Evolutionary conservation across 2,797 vertebrate species (phyloP), one percentile per base, ranked within the genome.

Genomic region (Pipistrellus pipistrellus): DNA sequence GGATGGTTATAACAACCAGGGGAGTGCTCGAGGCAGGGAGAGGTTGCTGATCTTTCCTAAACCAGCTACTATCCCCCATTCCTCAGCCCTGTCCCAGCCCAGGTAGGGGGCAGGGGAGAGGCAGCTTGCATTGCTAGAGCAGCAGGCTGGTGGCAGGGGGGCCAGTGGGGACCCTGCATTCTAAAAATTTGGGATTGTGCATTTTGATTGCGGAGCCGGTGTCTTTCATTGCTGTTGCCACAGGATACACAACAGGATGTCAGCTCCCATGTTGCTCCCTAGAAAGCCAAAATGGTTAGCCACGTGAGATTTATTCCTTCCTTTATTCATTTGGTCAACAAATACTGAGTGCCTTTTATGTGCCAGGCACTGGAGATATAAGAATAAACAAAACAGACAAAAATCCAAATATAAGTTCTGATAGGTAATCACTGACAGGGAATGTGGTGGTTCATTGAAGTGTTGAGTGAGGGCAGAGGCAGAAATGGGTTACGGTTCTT

Each of bases 341-440:
- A 57, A 82, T 10, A n/a, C 4, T 27, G 41, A 83, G 46, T 44
- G 32, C 53, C 46, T 87, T 82, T 68, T 27, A 57, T 51, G 73
- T 66, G 27, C 72, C 75, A 77, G 66, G 69, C 38, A 25, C 73
- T 68, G 48, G 69, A 18, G 25, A 69, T 23, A 59, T 32, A 85
- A 75, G 11, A 62, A 59, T 57, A 75, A 71, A 89, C 59, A 86
- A 72, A 69, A 53, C 71, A 85, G 77, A 85, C 32, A 77, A 59
- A 82, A 88, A 35, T 18, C 53, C 3, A 1, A n/a, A 44, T 53
- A 66, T 66, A 57, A 59, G 3, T 44, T 51, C 30, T 23, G 68
- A n/a, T 35, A 46, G 48, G 38, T 14, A 7, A 57, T 51, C 90
- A 73, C 46, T 38, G 21, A 66, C 1, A 9, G 48, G 38, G 13